Base-by-base conservation (phyloP, 2,888 invertebrate species). In the Criorhina ranunculi region DNA sequence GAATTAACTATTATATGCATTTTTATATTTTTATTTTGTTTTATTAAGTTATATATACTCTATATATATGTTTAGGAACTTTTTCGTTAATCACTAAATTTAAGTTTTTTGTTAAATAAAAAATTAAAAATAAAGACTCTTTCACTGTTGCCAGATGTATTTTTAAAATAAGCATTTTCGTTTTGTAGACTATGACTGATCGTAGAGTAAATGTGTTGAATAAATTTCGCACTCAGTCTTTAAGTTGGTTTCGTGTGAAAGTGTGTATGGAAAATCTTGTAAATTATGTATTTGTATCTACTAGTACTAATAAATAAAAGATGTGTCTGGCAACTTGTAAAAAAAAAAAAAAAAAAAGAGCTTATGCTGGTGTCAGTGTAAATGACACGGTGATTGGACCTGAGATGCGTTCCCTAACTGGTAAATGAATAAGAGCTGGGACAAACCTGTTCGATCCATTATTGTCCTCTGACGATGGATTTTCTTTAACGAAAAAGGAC, bases 351-450 rank as follows among this genome's bases (percentile, higher is more conserved):
- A 57, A 66, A 37, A 64, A 72, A 46, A 7, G 3, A 9, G 35
- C 60, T 93, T 95, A 97, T 93, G 98, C 97, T 90, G 98, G 98
- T 91, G 97, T 98, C 89, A 98, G 95, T 91, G 96, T 97, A 91
- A 98, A 97, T 92, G 98, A 97, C 90, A 97, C 96, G 88, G 97
- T 97, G 89, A 98, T 94, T 88, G 96, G 95, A 90, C 96, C 95
- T 90, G 95, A 95, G 90, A 98, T 95, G 92, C 96, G 95, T 91
- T 96, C 95, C 88, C 96, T 95, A 90, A 98, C 98, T 87, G 98
- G 98, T 93, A 98, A 94, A 93, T 97, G 98, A 92, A 98, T 97
- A 89, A 98, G 94, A 89, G 98, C 97, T 88, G 98, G 97, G 90
- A 97, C 95, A 92, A 98, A 96, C 91, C 95, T 95, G 88, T 89